Base-by-base conservation (phyloP, 2,888 invertebrate genomes). In the Charanyca ferruginea region DNA sequence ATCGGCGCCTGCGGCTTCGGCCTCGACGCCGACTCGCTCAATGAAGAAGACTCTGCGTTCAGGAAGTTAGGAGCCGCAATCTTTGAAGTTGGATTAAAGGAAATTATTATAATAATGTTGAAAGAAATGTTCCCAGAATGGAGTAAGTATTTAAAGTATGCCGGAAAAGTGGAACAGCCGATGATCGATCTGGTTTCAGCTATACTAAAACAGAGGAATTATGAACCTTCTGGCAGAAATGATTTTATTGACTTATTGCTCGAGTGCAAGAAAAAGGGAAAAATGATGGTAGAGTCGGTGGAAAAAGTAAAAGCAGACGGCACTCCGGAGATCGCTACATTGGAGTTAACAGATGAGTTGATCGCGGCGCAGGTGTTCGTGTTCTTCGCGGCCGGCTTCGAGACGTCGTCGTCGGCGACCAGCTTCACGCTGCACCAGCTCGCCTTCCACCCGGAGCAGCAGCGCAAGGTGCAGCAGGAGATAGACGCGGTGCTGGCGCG, bases 1-100 rank as follows among this genome's bases (percentile, higher is more conserved):
- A 91, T 91, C 66, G 92, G 91, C 53, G 90, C 91, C 44, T 90
- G 90, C 63, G 92, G 90, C 18, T 91, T 91, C 63, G 91, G 92
- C 0, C 84, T 92, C 49, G 90, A 92, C 18, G 85, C 89, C 0
- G 88, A 91, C 66, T 89, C 90, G 0, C 85, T 92, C 20, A 87
- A 85, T 42, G 86, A 90, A 0, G 91, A 92, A 4, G 63, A 89
- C 2, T 92, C 92, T 0, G 83, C 83, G 0, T 91, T 92, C 69
- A 81, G 91, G n/a, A 86, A 89, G 66, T 86, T 92, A 7, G 91
- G 91, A 3, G 74, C 52, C 0, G 82, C 84, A 32, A 90, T 92
- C 57, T 90, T 92, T 25, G 67, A 84, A 0, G 11, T 85, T 0
- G 52, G 67, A 1, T 13, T 79, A 0, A 76, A 63, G 45, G 85